A percentile compares a stretch with the other conserved stretches of the same genome.
phyloP scores from a whole-genome alignment of 2,888 invertebrate genomes.

The Lymantria monacha region DNA sequence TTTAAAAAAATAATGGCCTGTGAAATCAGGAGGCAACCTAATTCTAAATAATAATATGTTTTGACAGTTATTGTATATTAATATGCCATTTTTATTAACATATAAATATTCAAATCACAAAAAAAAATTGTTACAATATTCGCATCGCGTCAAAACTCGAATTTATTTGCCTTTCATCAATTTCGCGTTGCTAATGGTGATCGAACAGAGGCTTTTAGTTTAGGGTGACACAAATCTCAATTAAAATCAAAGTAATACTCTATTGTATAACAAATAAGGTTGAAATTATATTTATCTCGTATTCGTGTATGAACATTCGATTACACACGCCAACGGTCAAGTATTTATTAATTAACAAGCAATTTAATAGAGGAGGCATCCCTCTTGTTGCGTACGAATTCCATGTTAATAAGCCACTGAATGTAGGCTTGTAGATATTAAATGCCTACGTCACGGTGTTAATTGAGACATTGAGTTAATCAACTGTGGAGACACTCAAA shows the following conservation, averaged over 20 bases:
- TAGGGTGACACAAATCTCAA: slow-evolving; percentile 1
- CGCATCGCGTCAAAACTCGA: no score
- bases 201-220: slow-evolving; percentile 15
- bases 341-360: slow-evolving; percentile 77
- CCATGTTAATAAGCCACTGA: slow-evolving; percentile 49
- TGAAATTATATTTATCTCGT: slow-evolving; percentile 9
- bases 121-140: no score
- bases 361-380: slow-evolving; percentile 72
- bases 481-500: slow-evolving; percentile 17
- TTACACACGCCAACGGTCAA: slow-evolving; percentile 74
- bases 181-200: slow-evolving; percentile 32
- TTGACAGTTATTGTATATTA: no score
- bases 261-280: slow-evolving; percentile 1
- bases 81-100: no score
- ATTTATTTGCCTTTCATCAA: slow-evolving; percentile 38
- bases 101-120: no score
- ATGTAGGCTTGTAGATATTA: slow-evolving; percentile 30
- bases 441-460: slow-evolving; percentile 26
- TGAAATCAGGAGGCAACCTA: no score
- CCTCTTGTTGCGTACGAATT: slow-evolving; percentile 54
- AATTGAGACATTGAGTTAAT: slow-evolving; percentile 12
- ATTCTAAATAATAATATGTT: no score
- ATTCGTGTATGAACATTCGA: slow-evolving; percentile 73
- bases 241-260: slow-evolving; percentile 18
- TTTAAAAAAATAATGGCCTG: no score